Evolutionary conservation across 1,140 invertebrate genomes (phyloP).

Genomic region (Ruditapes philippinarum): DNA sequence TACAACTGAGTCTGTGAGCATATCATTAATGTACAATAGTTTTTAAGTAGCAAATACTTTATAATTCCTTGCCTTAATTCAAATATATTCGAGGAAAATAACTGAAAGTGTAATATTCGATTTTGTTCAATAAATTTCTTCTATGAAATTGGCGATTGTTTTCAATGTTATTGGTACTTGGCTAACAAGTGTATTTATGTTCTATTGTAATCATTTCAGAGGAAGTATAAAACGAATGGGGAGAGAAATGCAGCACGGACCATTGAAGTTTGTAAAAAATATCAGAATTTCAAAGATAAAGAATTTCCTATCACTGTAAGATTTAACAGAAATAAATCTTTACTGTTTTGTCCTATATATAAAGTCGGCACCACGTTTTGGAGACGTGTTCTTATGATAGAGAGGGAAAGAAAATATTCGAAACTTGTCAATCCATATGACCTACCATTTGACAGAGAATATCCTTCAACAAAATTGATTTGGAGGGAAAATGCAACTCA

Average conservation of each 20-base stretch:
- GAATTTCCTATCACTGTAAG: background rate
- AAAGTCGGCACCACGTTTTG: conserved; percentile 77
- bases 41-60: no score
- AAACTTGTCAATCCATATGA: conserved; percentile 56
- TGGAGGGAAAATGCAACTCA: background rate
- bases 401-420: conserved; percentile 56
- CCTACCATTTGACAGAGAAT: conserved; percentile 13
- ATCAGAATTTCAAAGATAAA: background rate
- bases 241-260: background rate
- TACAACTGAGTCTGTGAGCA: no score
- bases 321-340: conserved; percentile 25
- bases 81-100: no score
- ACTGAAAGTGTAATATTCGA: no score
- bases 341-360: conserved; percentile 73
- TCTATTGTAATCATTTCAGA: background rate
- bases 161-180: no score
- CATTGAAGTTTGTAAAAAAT: background rate
- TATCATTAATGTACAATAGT: no score
- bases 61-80: no score
- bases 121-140: no score
- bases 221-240: background rate
- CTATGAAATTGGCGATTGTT: no score
- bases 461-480: background rate
- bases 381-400: conserved; percentile 61
- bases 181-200: no score